A percentile compares a stretch with the other conserved stretches of the same genome.
phyloP scores from a whole-genome alignment of 2,888 invertebrate species.

The Tipula vernalis region DNA sequence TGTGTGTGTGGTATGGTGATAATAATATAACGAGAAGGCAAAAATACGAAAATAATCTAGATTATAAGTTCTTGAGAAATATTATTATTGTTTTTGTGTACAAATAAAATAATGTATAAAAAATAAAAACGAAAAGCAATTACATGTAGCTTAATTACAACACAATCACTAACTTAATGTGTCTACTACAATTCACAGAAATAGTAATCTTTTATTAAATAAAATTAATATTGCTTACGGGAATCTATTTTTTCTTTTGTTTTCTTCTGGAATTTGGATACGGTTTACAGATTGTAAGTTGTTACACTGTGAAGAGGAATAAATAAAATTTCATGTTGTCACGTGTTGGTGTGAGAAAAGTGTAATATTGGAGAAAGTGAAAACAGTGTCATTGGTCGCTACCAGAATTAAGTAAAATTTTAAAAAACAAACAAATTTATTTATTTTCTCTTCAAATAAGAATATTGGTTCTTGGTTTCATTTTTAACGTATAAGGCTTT shows the following conservation, averaged over 20 bases:
- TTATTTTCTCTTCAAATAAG: no score
- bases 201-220: background rate
- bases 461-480: no score
- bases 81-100: background rate
- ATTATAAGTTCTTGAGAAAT: background rate
- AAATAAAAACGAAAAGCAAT: background rate
- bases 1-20: background rate
- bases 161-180: background rate
- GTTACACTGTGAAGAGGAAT: background rate
- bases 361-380: no score
- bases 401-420: no score
- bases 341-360: background rate
- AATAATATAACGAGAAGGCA: background rate
- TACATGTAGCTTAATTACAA: background rate
- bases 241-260: background rate
- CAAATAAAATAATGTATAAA: background rate
- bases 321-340: background rate
- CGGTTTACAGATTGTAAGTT: background rate
- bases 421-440: no score
- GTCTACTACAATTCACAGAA: background rate
- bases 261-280: background rate
- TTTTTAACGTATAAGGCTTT: no score
- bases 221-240: background rate
- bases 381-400: no score
- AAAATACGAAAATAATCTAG: background rate